Evolutionary conservation across 2,888 invertebrate species (phyloP).

Genomic region (Schizaphis graminum): DNA sequence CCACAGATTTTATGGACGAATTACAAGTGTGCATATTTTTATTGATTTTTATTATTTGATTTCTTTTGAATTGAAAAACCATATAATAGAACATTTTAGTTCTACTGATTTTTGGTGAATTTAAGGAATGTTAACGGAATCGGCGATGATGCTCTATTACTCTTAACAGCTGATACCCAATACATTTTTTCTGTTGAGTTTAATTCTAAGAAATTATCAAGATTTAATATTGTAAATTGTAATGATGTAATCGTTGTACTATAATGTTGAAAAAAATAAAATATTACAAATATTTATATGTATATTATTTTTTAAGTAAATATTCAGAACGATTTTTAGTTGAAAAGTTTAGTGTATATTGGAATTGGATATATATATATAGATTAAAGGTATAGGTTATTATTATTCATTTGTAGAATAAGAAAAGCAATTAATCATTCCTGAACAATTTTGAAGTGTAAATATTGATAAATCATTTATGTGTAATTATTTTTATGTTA

Average conservation of each 20-base stretch:
- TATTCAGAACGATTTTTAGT: not conserved
- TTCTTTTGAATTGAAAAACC: conserved; percentile 24
- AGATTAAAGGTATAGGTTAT: too few species aligned
- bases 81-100: conserved; percentile 7
- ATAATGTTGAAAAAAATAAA: not conserved
- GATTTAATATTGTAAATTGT: not conserved
- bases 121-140: conserved; percentile 49
- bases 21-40: conserved; percentile 59
- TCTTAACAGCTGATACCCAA: not conserved
- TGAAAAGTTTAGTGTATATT: not conserved
- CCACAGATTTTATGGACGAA: conserved; percentile 53
- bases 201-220: not conserved
- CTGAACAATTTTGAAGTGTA: not conserved
- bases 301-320: not conserved
- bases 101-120: conserved; percentile 4
- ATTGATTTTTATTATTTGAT: conserved; percentile 61
- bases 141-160: not conserved
- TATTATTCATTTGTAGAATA: too few species aligned
- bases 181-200: not conserved
- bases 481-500: not conserved
- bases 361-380: too few species aligned
- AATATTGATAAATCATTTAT: not conserved
- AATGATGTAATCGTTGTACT: not conserved
- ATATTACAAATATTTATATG: not conserved
- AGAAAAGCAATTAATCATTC: not conserved